Conservation (phyloP, 2,888 invertebrate genomes). For the Strigamia maritima region DNA sequence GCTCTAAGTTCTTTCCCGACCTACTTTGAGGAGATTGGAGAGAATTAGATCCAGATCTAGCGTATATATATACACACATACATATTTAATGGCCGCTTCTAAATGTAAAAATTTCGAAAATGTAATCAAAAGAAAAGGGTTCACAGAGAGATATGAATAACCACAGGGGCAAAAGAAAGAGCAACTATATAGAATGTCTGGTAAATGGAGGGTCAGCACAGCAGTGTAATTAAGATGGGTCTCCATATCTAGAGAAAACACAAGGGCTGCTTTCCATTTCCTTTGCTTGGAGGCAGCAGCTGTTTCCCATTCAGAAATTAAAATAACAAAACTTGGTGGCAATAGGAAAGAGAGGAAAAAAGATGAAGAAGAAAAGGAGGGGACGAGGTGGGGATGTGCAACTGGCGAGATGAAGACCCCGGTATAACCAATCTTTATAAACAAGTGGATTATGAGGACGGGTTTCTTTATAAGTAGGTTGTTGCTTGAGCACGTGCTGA, state of each 20-base stretch:
- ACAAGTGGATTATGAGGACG: background rate
- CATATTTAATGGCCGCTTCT: no score
- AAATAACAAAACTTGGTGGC: background rate
- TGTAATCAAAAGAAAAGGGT: no score
- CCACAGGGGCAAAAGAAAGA: background rate
- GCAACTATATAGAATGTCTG: background rate
- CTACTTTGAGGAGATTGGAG: no score
- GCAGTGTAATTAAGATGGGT: background rate
- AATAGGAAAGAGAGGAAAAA: background rate
- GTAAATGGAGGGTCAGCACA: background rate
- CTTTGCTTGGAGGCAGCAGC: background rate
- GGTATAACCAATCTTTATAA: background rate
- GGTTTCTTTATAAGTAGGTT: background rate
- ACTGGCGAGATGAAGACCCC: background rate
- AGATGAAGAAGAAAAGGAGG: background rate
- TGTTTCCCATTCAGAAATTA: conserved; percentile 4
- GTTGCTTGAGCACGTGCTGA: background rate
- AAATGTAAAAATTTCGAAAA: no score
- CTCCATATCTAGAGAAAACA: background rate
- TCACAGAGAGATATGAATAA: background rate
- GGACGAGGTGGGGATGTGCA: no score
- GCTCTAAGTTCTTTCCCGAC: no score
- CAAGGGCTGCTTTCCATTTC: background rate
- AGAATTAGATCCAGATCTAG: no score
- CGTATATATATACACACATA: no score